Percentiles rank a stretch among this genome's conserved stretches.
Evolutionary conservation across 2,888 invertebrate genomes (phyloP).

Genomic region (Pristionchus exspectatus): DNA sequence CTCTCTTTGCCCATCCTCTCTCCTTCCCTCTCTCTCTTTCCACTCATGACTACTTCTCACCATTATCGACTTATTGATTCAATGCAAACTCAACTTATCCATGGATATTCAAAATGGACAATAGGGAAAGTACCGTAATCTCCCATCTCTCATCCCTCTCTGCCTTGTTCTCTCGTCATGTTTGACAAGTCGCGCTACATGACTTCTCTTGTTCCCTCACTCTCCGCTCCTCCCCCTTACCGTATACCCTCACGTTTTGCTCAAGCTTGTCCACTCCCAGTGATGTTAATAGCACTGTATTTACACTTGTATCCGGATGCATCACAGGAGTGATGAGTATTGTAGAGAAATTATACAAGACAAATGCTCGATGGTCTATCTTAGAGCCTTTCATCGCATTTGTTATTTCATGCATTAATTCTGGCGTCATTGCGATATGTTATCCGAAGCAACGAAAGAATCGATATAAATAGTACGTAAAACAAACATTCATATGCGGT

Average conservation of each 20-base stretch:
- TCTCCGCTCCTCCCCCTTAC: constrained; percentile 39
- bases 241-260: background rate
- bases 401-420: background rate
- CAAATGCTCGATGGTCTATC: background rate
- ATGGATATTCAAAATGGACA: background rate
- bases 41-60: constrained; percentile 41
- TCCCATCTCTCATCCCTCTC: background rate
- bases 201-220: constrained; percentile 25
- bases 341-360: background rate
- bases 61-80: constrained; percentile 31
- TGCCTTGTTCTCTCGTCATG: constrained; percentile 47
- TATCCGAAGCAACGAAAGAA: background rate
- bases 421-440: background rate
- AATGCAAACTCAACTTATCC: background rate
- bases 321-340: background rate
- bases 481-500: background rate
- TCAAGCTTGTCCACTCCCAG: background rate
- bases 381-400: background rate
- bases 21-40: constrained; percentile 17
- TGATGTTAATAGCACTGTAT: background rate
- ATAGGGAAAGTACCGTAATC: constrained; percentile 17
- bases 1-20: constrained; percentile 25
- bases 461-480: constrained; percentile 6
- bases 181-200: constrained; percentile 51
- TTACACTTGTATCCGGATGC: background rate